Evolutionary conservation across 2,113 vertebrate genomes (phyloP), one percentile per base, ranked within the genome.

Genomic region (Emydocephalus ijimae): DNA sequence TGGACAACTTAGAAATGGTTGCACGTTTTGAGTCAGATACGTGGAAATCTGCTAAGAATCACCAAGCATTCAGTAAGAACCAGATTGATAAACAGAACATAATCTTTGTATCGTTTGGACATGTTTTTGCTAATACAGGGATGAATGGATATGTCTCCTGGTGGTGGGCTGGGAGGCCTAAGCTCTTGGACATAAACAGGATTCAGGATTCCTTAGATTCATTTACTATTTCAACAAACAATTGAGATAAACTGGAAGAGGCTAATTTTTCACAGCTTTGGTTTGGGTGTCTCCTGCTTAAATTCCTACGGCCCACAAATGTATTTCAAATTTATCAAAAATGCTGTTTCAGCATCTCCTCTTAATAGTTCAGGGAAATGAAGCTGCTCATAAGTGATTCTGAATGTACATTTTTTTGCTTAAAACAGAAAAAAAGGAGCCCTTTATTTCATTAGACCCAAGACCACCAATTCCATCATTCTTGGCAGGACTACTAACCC

Each of bases 11-110:
- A 93, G 88, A 88, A 87, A 50, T 87, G 90, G 59, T 94, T 95
- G 87, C 29, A 12, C 24, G 93, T 59, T 81, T 93, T 94, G 93
- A 94, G 45, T 20, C 50, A 4, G 4, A 39, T 12, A 34, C 5
- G 45, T 93, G 93, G 91, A 87, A 26, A 26, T 92, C 87, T 94
- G 34, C 57, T 95, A 91, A 92, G 92, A 54, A 26, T 52, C 92
- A 91, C 94, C 95, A 95, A 94, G 91, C 90, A 91, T 95, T 81
- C 18, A 96, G 89, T 94, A 95, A 92, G 93, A 64, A 61, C 21
- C 85, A 88, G 59, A 26, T 64, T 96, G 93, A 95, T 92, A 87
- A 94, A 95, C 93, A 91, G 90, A 91, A 93, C 0, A 92, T 54
- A 54, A 81, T n/a, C 61, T 89, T 74, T 93, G 91, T 87, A 94